A percentile compares a stretch with the other conserved stretches of the same genome.
These are phyloP conservation scores for Mastomys natalensis DNA, from an alignment of 2,113 vertebrate genomes.

Conservation along the genomic window DNA sequence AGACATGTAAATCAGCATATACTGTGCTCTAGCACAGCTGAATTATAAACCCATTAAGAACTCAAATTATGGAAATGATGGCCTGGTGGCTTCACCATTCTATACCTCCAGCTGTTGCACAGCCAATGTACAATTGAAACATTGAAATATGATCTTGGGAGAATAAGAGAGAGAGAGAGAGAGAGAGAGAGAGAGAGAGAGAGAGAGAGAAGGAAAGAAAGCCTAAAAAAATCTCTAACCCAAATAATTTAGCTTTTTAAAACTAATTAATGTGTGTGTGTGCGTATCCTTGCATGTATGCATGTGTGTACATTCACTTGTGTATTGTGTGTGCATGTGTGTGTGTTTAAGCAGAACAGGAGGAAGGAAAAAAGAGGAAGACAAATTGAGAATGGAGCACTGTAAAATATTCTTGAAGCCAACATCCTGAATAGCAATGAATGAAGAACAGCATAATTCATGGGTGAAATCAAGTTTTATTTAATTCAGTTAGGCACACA, in stretches of 20 bases:
- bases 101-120: constrained; percentile 11
- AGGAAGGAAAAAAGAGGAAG: constrained; percentile 12
- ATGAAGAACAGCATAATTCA: constrained; percentile 66
- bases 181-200: too few species aligned
- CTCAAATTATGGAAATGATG: constrained; percentile 15
- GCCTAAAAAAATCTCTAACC: background rate
- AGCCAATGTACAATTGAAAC: constrained; percentile 12
- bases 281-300: background rate
- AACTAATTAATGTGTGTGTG: background rate
- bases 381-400: constrained; percentile 27
- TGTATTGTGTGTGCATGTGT: background rate
- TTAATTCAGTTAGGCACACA: constrained; percentile 47
- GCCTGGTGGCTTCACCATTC: accelerated
- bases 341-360: background rate
- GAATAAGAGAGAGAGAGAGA: background rate
- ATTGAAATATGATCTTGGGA: constrained; percentile 49
- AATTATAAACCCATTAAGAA: constrained; percentile 19
- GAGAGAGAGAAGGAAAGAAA: background rate
- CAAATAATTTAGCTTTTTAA: constrained; percentile 39
- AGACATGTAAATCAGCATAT: constrained; percentile 29
- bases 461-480: constrained; percentile 56
- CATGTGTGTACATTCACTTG: too few species aligned
- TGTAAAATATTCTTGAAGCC: constrained; percentile 61
- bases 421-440: constrained; percentile 59
- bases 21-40: background rate